Conservation (phyloP, 1,140 invertebrate genomes). For the Drosophila arizonae region DNA sequence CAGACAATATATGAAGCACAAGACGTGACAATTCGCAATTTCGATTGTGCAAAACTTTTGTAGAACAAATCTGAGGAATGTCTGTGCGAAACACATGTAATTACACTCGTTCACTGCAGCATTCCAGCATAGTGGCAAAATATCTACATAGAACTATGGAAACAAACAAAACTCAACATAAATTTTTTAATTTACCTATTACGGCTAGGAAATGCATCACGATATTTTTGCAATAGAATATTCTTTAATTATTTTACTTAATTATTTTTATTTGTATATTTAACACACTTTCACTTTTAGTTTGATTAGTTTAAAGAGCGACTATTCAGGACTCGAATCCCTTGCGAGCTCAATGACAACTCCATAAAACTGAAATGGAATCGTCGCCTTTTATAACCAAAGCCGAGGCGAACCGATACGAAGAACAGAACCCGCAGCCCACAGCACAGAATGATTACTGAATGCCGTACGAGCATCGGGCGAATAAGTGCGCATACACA, state of each 20-base stretch:
- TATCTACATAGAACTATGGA: neutral
- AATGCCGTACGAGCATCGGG: slow-evolving; percentile 67
- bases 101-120: slow-evolving; percentile 5
- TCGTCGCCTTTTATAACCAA: slow-evolving; percentile 69
- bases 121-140: neutral
- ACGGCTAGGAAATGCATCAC: slow-evolving; percentile 13
- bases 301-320: slow-evolving; percentile 9
- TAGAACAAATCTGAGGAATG: slow-evolving; percentile 34
- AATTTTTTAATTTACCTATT: slow-evolving; percentile 25
- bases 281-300: slow-evolving; percentile 10
- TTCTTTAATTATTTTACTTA: neutral
- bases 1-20: neutral
- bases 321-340: slow-evolving; percentile 58
- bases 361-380: slow-evolving; percentile 59
- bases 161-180: neutral
- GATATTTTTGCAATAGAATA: neutral
- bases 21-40: slow-evolving; percentile 40
- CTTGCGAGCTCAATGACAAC: slow-evolving; percentile 58
- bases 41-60: slow-evolving; percentile 18
- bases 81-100: slow-evolving; percentile 13
- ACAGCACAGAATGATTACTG: slow-evolving; percentile 76
- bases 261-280: neutral
- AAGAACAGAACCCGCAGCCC: slow-evolving; percentile 73
- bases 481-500: slow-evolving; percentile 53
- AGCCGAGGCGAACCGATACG: slow-evolving; percentile 37